These are phyloP conservation scores for Coracias cyanogaster DNA, from an alignment of 2,797 vertebrate genomes.

Conservation along the genomic window DNA sequence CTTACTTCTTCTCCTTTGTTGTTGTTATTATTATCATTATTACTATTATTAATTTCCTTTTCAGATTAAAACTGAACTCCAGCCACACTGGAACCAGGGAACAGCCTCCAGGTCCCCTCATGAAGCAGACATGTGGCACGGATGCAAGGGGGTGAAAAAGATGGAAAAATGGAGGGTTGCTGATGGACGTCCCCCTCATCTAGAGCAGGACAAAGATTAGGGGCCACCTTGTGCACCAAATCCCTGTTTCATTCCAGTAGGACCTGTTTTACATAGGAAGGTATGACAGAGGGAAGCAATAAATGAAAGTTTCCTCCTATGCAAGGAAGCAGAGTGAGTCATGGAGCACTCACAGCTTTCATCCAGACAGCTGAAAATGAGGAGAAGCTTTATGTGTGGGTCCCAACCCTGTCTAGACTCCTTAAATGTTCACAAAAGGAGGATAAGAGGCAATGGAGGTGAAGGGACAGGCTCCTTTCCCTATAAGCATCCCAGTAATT, in stretches of 20 bases:
- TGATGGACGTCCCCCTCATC: neutral
- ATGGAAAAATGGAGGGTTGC: neutral
- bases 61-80: neutral
- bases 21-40: no score
- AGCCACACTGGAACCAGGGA: neutral
- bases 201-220: neutral
- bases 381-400: neutral
- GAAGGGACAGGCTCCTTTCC: neutral
- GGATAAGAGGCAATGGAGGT: neutral
- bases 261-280: neutral
- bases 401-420: neutral
- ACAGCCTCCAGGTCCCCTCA: neutral
- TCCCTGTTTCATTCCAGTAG: neutral
- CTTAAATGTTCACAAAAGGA: neutral
- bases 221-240: accelerated
- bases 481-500: neutral
- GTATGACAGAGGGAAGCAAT: neutral
- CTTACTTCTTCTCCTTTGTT: neutral
- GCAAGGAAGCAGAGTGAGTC: neutral
- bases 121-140: neutral
- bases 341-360: accelerated
- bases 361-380: neutral
- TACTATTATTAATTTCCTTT: neutral
- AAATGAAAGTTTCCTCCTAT: neutral
- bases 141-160: accelerated